Evolutionary conservation across 2,888 invertebrate genomes (phyloP).

Genomic region (Pemphredon lugubris): DNA sequence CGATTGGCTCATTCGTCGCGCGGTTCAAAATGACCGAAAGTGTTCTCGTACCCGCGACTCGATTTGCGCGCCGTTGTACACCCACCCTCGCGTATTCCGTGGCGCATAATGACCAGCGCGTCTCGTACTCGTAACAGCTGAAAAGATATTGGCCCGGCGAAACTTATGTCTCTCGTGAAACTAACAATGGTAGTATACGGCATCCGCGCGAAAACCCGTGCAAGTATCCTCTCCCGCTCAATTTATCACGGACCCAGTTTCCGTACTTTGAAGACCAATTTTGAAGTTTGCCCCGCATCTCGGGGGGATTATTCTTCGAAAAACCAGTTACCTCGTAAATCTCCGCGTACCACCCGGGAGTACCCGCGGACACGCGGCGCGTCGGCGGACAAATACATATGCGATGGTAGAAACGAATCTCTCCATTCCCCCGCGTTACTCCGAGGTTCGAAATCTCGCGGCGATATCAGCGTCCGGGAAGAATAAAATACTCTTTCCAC

Average conservation of each 20-base stretch:
- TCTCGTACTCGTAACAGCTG: constrained; percentile 22
- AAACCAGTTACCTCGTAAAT: constrained; percentile 54
- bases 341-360: constrained; percentile 11
- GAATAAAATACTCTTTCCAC: not conserved
- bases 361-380: not conserved
- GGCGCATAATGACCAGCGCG: constrained; percentile 48
- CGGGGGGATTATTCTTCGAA: constrained; percentile 50
- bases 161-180: constrained; percentile 42
- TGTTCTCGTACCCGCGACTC: not conserved
- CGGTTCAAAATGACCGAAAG: no score
- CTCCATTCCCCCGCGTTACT: constrained; percentile 4
- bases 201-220: constrained; percentile 19
- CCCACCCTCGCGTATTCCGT: constrained; percentile 35
- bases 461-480: constrained; percentile 3
- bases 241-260: constrained; percentile 46
- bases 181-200: constrained; percentile 31
- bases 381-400: constrained; percentile 24
- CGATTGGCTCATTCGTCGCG: no score
- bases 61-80: constrained; percentile 39
- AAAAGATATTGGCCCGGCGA: constrained; percentile 47
- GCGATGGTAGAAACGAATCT: constrained; percentile 33
- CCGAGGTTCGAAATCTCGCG: constrained; percentile 2
- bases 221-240: constrained; percentile 42
- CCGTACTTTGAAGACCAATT: constrained; percentile 54
- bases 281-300: constrained; percentile 53